phyloP scores from a whole-genome alignment of 1,140 invertebrate species.

The Papilio glaucus region DNA sequence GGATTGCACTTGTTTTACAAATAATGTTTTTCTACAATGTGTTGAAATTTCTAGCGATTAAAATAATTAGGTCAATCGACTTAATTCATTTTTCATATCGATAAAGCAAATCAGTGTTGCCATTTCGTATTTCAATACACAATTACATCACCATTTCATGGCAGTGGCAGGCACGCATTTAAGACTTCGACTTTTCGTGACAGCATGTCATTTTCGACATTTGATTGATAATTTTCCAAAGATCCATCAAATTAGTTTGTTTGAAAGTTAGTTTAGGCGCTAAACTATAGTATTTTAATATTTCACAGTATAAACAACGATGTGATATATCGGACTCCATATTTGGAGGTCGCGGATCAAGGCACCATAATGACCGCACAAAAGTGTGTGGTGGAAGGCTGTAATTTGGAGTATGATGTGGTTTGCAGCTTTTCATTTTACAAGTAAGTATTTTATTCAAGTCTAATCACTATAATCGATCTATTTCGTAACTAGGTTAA shows the following conservation, averaged over 20 bases:
- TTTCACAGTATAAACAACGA: slow-evolving; percentile 60
- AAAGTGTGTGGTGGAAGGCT: slow-evolving; percentile 79
- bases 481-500: slow-evolving; percentile 34
- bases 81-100: slow-evolving; percentile 28
- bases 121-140: slow-evolving; percentile 51
- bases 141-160: slow-evolving; percentile 82
- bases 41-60: not conserved
- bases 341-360: slow-evolving; percentile 59
- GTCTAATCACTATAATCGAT: slow-evolving; percentile 43
- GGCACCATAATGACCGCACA: slow-evolving; percentile 68
- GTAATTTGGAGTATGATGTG: slow-evolving; percentile 79
- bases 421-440: slow-evolving; percentile 81
- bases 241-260: slow-evolving; percentile 83
- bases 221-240: slow-evolving; percentile 83
- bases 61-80: slow-evolving; percentile 40
- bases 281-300: slow-evolving; percentile 74
- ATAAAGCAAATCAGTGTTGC: slow-evolving; percentile 55
- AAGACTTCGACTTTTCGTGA: slow-evolving; percentile 81
- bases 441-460: slow-evolving; percentile 71
- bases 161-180: slow-evolving; percentile 81
- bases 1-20: not conserved
- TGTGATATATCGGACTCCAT: slow-evolving; percentile 69
- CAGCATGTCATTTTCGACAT: slow-evolving; percentile 83
- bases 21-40: not conserved
- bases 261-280: slow-evolving; percentile 82